A percentile compares a stretch with the other conserved stretches of the same genome.
These are phyloP conservation scores for Chrysopa pallens DNA, from an alignment of 1,140 invertebrate species.

Conservation along the genomic window DNA sequence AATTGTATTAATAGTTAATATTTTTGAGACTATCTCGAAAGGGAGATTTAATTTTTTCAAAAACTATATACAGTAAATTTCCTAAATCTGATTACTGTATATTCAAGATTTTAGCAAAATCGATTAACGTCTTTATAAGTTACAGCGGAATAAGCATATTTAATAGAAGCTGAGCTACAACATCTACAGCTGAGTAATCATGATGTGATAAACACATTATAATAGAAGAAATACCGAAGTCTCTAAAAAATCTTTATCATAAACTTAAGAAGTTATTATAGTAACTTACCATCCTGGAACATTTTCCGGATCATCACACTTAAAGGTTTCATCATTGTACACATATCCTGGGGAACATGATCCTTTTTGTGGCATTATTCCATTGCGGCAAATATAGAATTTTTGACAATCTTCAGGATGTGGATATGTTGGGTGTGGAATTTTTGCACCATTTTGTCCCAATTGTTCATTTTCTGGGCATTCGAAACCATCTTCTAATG, in stretches of 20 bases:
- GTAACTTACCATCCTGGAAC: constrained; percentile 61
- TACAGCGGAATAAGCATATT: too few species aligned
- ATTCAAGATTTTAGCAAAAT: too few species aligned
- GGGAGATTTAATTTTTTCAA: too few species aligned
- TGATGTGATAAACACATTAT: too few species aligned
- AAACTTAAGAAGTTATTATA: too few species aligned
- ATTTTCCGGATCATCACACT: constrained; percentile 61
- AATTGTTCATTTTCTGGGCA: constrained; percentile 53
- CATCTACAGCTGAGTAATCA: neutral
- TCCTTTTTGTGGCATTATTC: constrained; percentile 53
- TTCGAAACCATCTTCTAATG: constrained; percentile 54
- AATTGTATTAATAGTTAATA: too few species aligned
- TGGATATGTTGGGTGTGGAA: constrained; percentile 63
- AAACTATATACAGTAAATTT: too few species aligned
- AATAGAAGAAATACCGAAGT: too few species aligned
- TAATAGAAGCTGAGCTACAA: neutral
- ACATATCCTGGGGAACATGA: constrained; percentile 57
- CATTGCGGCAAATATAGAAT: constrained; percentile 71
- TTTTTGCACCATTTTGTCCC: constrained; percentile 44
- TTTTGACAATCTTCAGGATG: constrained; percentile 69
- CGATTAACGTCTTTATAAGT: too few species aligned
- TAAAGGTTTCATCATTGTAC: constrained; percentile 64
- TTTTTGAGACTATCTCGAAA: too few species aligned
- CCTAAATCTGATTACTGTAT: too few species aligned
- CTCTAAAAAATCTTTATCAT: too few species aligned